A percentile compares a stretch with the other conserved stretches of the same genome.
phyloP scores from a whole-genome alignment of 2,797 vertebrate species.

The Melanogrammus aeglefinus region DNA sequence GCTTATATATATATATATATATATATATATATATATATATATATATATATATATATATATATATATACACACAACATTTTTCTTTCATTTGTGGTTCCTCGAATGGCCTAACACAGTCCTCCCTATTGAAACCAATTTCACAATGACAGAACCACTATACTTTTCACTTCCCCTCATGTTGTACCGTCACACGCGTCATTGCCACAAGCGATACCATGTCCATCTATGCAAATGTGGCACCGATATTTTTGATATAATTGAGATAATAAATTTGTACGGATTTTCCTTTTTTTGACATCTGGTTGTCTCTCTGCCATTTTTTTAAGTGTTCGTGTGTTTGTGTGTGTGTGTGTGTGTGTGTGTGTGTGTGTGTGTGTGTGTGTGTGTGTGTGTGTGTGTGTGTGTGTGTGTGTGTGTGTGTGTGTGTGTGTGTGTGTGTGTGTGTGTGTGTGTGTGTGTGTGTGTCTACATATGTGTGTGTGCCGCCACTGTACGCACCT shows the following conservation, averaged over 20 bases:
- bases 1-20: not conserved
- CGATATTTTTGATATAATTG: slow-evolving; percentile 73
- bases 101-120: not conserved
- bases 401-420: too few relatives aligned
- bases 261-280: slow-evolving; percentile 71
- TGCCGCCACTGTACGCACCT: not conserved
- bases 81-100: not conserved
- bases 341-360: not conserved
- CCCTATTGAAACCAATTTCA: not conserved
- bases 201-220: slow-evolving; percentile 51
- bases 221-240: slow-evolving; percentile 74
- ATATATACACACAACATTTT: not conserved
- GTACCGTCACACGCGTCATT: slow-evolving; percentile 47
- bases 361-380: not conserved
- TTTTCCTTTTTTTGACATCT: slow-evolving; percentile 44
- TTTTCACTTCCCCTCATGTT: slow-evolving; percentile 15
- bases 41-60: too few relatives aligned
- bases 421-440: too few relatives aligned
- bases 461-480: not conserved
- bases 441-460: too few relatives aligned
- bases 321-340: not conserved
- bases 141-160: not conserved
- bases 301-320: not conserved
- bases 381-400: too few relatives aligned
- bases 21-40: too few relatives aligned